These are phyloP conservation scores for Otus scops DNA, from an alignment of 2,797 vertebrate genomes.

Conservation along the genomic window DNA sequence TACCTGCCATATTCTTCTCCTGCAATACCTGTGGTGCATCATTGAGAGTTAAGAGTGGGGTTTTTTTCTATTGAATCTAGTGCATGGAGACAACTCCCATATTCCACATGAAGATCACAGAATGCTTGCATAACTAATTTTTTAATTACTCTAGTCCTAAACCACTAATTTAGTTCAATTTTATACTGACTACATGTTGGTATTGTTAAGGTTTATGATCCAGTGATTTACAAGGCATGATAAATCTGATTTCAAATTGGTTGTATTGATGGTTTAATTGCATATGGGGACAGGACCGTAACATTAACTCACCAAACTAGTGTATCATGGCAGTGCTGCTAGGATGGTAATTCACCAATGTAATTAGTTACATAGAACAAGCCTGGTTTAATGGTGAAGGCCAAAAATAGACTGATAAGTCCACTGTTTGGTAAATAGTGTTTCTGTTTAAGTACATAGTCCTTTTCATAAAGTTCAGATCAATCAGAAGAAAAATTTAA, in stretches of 20 bases:
- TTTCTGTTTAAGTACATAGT: not conserved
- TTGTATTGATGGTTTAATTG: slow-evolving; percentile 50
- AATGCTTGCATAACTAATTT: slow-evolving; percentile 18
- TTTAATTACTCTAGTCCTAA: slow-evolving; percentile 43
- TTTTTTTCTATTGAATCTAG: not conserved
- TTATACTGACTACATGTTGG: slow-evolving; percentile 32
- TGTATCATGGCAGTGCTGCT: not conserved
- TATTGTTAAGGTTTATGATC: slow-evolving; percentile 69
- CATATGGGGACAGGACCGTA: not conserved
- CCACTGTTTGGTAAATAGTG: not conserved
- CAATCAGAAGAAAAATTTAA: not conserved
- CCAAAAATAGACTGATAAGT: not conserved
- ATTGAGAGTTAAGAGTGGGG: not conserved
- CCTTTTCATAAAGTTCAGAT: not conserved
- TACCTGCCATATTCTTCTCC: not conserved
- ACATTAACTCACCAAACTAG: not conserved
- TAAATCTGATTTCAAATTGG: slow-evolving; percentile 47
- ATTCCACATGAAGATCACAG: not conserved
- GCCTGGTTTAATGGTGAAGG: not conserved
- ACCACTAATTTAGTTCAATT: slow-evolving; percentile 52
- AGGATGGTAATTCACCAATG: not conserved
- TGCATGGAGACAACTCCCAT: not conserved
- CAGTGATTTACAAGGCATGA: slow-evolving; percentile 60
- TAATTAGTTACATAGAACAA: not conserved
- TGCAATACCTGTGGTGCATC: not conserved